These are phyloP conservation scores for Octodon degus DNA, from an alignment of 2,113 vertebrate genomes.

Conservation along the genomic window DNA sequence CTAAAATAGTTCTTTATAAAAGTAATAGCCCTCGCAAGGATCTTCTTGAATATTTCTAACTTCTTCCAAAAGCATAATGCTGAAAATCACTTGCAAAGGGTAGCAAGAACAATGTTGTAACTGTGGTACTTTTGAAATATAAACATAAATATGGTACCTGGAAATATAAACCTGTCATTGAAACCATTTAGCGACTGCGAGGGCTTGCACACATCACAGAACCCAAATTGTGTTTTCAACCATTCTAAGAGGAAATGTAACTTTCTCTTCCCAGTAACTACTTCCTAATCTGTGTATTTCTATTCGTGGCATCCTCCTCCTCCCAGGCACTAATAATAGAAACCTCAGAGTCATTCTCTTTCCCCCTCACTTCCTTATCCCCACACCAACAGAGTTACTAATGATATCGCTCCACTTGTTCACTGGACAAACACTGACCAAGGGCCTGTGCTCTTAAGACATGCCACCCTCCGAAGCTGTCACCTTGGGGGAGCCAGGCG, in stretches of 20 bases:
- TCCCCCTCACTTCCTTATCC: constrained; percentile 18
- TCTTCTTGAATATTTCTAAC: constrained; percentile 8
- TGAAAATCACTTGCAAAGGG: constrained; percentile 30
- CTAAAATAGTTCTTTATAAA: constrained; percentile 14
- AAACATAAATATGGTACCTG: not conserved
- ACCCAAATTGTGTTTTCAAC: not conserved
- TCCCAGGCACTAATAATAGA: constrained; percentile 43
- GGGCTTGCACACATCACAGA: not conserved
- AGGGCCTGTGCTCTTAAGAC: not conserved
- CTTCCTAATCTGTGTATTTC: constrained; percentile 28
- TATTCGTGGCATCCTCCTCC: not conserved
- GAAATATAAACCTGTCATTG: not conserved
- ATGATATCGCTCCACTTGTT: constrained; percentile 16
- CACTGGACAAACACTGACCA: constrained; percentile 40
- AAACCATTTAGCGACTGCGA: not conserved
- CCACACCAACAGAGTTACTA: constrained; percentile 12
- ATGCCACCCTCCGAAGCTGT: not conserved
- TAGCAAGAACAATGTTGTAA: not conserved
- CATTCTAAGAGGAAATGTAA: constrained; percentile 15
- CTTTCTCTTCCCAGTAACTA: constrained; percentile 27
- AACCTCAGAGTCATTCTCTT: constrained; percentile 33
- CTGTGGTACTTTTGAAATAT: not conserved
- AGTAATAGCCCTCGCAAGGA: not conserved
- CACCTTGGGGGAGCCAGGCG: not conserved
- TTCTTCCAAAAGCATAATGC: not conserved